phyloP scores from a whole-genome alignment of 35 echinoderm and acorn worm species.

The Ophiothrix spiculata region DNA sequence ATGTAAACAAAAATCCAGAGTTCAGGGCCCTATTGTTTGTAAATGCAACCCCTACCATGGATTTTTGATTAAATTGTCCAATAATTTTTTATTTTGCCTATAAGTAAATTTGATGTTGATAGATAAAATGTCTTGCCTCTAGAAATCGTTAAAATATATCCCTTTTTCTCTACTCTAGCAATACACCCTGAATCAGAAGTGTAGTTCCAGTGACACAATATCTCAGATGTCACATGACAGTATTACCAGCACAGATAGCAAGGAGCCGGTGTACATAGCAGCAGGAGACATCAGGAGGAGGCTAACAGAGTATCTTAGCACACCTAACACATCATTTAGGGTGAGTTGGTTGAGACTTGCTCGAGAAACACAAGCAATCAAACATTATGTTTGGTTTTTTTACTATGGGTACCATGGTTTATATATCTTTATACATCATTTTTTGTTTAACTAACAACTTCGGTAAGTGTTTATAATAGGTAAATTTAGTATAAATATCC shows the following conservation, averaged over 20 bases:
- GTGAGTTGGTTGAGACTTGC: conserved; percentile 32
- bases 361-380: no score
- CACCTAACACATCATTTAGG: conserved; percentile 88
- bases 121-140: not conserved
- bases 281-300: conserved; percentile 88
- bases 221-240: conserved; percentile 98
- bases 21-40: no score
- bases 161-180: conserved; percentile 45
- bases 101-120: not conserved
- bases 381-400: no score
- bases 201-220: conserved; percentile 88
- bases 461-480: no score
- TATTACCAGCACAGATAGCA: conserved; percentile 84
- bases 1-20: no score
- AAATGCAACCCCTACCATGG: no score
- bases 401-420: no score
- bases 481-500: no score
- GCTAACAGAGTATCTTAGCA: conserved; percentile 74
- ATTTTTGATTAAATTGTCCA: no score
- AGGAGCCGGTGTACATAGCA: conserved; percentile 91
- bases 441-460: no score
- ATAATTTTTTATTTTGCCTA: no score
- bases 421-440: no score
- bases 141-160: not conserved
- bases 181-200: conserved; percentile 79